Evolutionary conservation across 2,888 invertebrate genomes (phyloP).

Genomic region (Oligia strigilis): DNA sequence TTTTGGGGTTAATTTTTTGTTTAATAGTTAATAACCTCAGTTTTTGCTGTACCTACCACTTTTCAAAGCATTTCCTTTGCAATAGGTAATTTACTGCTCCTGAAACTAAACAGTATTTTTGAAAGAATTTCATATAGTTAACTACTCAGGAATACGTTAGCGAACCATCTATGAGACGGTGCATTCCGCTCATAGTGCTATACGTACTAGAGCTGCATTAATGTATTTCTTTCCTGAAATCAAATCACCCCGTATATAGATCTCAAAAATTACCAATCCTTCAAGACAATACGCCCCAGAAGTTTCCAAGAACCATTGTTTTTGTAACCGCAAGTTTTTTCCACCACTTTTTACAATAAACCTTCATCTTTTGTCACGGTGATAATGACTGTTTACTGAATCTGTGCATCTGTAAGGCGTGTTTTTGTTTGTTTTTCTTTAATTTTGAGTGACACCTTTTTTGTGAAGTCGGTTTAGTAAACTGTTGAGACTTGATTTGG

Average conservation of each 20-base stretch:
- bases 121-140: too few species aligned
- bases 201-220: too few species aligned
- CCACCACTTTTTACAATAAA: conserved; percentile 63
- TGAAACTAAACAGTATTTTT: too few species aligned
- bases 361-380: conserved; percentile 73
- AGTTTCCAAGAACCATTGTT: conserved; percentile 82
- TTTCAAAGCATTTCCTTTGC: too few species aligned
- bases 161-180: too few species aligned
- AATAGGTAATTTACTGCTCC: too few species aligned
- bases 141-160: too few species aligned
- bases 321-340: conserved; percentile 75
- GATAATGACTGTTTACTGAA: conserved; percentile 74
- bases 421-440: conserved; percentile 65
- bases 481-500: conserved; percentile 47
- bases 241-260: conserved; percentile 70
- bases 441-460: conserved; percentile 60
- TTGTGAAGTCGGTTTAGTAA: conserved; percentile 30
- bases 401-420: conserved; percentile 38
- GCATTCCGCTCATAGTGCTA: too few species aligned
- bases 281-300: conserved; percentile 74
- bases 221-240: neutral
- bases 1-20: too few species aligned
- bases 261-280: conserved; percentile 75
- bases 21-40: too few species aligned
- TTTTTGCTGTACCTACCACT: too few species aligned